Evolutionary conservation across 2,797 vertebrate genomes (phyloP).

Genomic region (Falco novaeseelandiae): DNA sequence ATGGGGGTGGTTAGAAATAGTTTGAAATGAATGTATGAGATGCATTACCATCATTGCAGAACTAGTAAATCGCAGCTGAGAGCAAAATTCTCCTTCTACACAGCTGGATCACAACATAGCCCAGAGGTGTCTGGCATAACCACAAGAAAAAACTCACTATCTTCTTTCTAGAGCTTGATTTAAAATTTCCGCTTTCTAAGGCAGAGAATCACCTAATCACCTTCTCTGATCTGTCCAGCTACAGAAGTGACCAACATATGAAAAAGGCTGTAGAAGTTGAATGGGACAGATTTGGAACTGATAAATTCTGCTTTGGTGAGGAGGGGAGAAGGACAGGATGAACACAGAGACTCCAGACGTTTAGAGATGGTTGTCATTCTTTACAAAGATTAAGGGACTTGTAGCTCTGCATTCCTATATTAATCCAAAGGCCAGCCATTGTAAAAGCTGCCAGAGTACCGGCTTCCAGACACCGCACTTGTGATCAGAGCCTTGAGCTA

Average conservation of each 20-base stretch:
- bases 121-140: neutral
- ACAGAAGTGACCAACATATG: neutral
- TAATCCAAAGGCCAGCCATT: slow-evolving; percentile 63
- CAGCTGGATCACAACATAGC: neutral
- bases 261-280: neutral
- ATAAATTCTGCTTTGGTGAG: neutral
- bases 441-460: neutral
- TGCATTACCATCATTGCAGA: neutral
- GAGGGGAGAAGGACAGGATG: neutral
- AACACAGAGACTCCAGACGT: neutral
- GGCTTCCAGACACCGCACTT: slow-evolving; percentile 14
- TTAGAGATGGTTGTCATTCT: slow-evolving; percentile 52
- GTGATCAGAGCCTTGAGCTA: slow-evolving; percentile 38
- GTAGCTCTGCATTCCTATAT: slow-evolving; percentile 55
- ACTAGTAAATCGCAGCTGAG: neutral
- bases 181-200: neutral
- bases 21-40: neutral
- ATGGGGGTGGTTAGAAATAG: neutral
- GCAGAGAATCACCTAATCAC: neutral
- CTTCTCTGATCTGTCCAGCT: neutral
- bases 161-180: neutral
- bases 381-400: slow-evolving; percentile 62
- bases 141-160: neutral
- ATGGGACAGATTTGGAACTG: neutral
- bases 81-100: neutral